A percentile compares a stretch with the other conserved stretches of the same genome.
Conservation (phyloP, 2,888 invertebrate genomes). For the Eledone cirrhosa region DNA sequence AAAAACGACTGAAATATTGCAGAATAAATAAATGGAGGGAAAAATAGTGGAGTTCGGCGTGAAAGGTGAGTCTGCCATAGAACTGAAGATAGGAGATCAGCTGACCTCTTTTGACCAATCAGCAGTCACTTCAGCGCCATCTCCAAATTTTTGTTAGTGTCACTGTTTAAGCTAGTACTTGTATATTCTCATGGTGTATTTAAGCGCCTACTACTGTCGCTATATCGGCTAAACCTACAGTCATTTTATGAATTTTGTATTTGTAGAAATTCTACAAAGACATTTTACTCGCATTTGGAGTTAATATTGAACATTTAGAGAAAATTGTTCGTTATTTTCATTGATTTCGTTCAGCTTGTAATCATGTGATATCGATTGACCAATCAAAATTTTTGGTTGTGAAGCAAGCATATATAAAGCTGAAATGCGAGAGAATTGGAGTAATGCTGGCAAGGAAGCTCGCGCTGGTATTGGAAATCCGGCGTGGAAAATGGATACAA, state of each 20-base stretch:
- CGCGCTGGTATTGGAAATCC: conserved; percentile 56
- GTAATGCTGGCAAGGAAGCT: conserved; percentile 58
- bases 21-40: no score
- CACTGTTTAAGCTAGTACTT: no score
- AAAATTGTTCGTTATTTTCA: conserved; percentile 19
- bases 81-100: conserved; percentile 5
- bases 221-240: background rate
- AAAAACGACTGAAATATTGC: no score
- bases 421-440: conserved; percentile 44
- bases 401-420: conserved; percentile 57
- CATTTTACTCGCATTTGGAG: background rate
- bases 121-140: background rate
- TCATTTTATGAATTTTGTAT: background rate
- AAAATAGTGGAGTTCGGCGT: no score
- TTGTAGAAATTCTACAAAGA: background rate
- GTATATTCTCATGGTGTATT: no score
- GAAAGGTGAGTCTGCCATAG: no score
- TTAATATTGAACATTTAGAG: conserved; percentile 1
- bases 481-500: conserved; percentile 68
- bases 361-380: conserved; percentile 61
- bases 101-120: conserved; percentile 30
- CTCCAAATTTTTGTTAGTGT: no score
- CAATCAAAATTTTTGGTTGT: conserved; percentile 59
- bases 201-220: no score
- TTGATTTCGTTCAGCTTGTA: conserved; percentile 25